phyloP scores from a whole-genome alignment of 2,113 vertebrate genomes.

The Gymnorhina tibicen region DNA sequence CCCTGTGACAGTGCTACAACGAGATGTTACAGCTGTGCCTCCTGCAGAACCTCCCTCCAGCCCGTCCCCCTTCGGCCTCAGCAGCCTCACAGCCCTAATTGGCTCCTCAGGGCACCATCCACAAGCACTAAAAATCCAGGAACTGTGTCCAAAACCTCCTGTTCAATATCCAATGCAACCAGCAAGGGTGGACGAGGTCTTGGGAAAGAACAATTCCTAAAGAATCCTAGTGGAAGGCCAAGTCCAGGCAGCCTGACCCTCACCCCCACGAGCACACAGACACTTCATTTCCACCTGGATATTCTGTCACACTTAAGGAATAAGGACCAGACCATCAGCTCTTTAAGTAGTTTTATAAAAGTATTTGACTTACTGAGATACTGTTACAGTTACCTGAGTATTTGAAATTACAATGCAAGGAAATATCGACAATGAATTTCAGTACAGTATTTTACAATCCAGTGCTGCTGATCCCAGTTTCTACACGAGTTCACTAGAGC shows the following conservation, averaged over 20 bases:
- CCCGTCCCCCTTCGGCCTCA: background rate
- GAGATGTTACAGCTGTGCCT: background rate
- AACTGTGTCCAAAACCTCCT: background rate
- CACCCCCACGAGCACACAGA: background rate
- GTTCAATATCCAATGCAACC: background rate
- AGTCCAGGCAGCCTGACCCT: background rate
- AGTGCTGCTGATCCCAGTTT: constrained; percentile 64
- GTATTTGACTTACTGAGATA: constrained; percentile 66
- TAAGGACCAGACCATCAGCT: background rate
- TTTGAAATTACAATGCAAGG: constrained; percentile 69
- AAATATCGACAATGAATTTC: constrained; percentile 63
- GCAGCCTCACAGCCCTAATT: background rate
- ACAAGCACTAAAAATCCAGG: background rate
- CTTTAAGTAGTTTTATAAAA: constrained; percentile 72
- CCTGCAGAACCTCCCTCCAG: background rate
- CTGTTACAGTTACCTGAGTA: constrained; percentile 74
- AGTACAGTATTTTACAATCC: constrained; percentile 70
- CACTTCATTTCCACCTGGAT: background rate
- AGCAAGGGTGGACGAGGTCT: fast-evolving
- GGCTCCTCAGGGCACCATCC: background rate
- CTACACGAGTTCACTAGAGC: constrained; percentile 48
- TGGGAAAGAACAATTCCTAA: background rate
- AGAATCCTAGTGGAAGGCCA: background rate
- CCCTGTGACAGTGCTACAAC: background rate
- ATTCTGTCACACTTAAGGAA: background rate